Base-by-base conservation (phyloP, 2,888 invertebrate species). In the Sinhomidia bicolor region DNA sequence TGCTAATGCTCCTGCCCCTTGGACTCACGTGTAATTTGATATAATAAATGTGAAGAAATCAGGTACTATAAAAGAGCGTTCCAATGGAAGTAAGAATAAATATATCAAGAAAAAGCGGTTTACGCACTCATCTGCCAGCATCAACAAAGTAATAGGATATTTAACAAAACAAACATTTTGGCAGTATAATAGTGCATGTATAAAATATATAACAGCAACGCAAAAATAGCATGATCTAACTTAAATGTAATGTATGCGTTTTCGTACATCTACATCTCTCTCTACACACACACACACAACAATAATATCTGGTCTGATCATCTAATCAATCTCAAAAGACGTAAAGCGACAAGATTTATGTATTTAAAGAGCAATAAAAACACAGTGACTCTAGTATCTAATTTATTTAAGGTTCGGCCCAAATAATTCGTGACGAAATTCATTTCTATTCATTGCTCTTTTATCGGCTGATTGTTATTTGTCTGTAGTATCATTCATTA, bases 161-260 rank as follows among this genome's bases (percentile, higher is more conserved):
- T 71, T 51, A 76, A 17, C 51, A 76, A 76, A 51, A 76, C 76
- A 76, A 76, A 76, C 76, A 76, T 76, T 76, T 76, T 76, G 47
- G 76, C 51, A 76, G 29, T 76, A 76, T 32, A 68, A 71, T 41
- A 41, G 20, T 57, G 20, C 65, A 65, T 65, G n/a, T n/a, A 65
- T 1, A 17, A 71, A 71, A 29, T 71, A 23, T 68, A 17, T 1
- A 23, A 71, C 20, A 71, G 47, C 26, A 51, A 47, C 0, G 51
- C 14, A 29, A 51, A 47, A 47, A 51, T 47, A 76, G 26, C 26
- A 51, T 47, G 44, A 36, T 17, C n/a, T n/a, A 9, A 57, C 57
- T 23, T 20, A 20, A 57, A 6, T 57, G n/a, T 20, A n/a, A 32
- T 23, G 14, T 68, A 17, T 41, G 36, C 41, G n/a, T n/a, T n/a